Percentiles rank a stretch among this genome's conserved stretches.
Evolutionary conservation across 2,797 vertebrate genomes (phyloP).

Genomic region (Galagoides demidoff): DNA sequence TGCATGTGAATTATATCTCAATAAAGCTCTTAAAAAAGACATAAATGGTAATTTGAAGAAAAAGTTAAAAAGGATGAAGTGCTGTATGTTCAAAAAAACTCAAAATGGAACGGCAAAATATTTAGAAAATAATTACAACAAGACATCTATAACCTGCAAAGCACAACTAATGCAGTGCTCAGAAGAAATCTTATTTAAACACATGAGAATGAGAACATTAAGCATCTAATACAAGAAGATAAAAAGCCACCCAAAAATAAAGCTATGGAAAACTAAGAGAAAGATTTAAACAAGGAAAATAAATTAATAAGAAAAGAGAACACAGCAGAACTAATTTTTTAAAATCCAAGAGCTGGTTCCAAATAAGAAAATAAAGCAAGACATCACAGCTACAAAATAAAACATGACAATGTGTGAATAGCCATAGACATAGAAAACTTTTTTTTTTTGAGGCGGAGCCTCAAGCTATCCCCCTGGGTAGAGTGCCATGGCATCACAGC

Average conservation of each 20-base stretch:
- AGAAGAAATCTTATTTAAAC: constrained; percentile 35
- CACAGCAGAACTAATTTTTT: background rate
- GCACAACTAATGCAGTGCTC: constrained; percentile 1
- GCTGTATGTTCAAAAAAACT: background rate
- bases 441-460: too few relatives aligned
- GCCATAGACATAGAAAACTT: background rate
- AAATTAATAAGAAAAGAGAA: background rate
- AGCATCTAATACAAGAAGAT: background rate
- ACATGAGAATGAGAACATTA: constrained; percentile 19
- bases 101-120: constrained; percentile 21
- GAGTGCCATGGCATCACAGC: too few relatives aligned
- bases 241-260: background rate
- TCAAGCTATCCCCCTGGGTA: too few relatives aligned
- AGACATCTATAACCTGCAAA: background rate
- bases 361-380: background rate
- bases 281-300: constrained; percentile 27
- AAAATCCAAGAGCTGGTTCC: background rate
- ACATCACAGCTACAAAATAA: background rate
- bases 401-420: background rate
- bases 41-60: background rate
- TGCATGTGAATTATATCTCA: background rate
- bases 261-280: background rate
- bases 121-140: constrained; percentile 31
- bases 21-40: constrained; percentile 2
- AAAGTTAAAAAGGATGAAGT: constrained; percentile 33